A percentile compares a stretch with the other conserved stretches of the same genome.
Evolutionary conservation across 30 jellyfish, hydroid and myxozoan species (phyloP).

Genomic region (Catostylus mosaicus): DNA sequence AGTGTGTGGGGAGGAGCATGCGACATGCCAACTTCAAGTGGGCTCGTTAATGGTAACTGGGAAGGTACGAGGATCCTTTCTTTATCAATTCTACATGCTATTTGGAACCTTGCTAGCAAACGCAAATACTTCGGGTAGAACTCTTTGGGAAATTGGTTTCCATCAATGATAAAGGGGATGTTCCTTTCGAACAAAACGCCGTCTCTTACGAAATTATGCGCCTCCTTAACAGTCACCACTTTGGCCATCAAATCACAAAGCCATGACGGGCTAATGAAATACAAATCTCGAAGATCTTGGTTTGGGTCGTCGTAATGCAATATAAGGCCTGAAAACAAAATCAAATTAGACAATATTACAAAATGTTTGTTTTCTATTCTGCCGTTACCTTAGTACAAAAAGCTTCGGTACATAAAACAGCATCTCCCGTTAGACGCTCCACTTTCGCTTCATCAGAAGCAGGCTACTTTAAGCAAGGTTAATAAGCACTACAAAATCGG

Average conservation of each 20-base stretch:
- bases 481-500: too few species aligned
- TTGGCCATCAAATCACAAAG: slow-evolving; percentile 90
- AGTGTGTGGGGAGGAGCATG: slow-evolving; percentile 48
- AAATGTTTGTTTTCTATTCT: too few species aligned
- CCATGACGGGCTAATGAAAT: slow-evolving; percentile 97
- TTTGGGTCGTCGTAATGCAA: slow-evolving; percentile 95
- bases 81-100: slow-evolving; percentile 90
- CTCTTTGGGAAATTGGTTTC: slow-evolving; percentile 58
- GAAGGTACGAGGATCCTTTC: slow-evolving; percentile 92
- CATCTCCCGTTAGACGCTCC: too few species aligned
- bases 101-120: slow-evolving; percentile 85
- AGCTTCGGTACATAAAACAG: too few species aligned
- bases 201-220: slow-evolving; percentile 64
- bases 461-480: too few species aligned
- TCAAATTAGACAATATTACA: too few species aligned
- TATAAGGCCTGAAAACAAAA: slow-evolving; percentile 63
- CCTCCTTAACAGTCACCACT: slow-evolving; percentile 87
- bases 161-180: slow-evolving; percentile 53
- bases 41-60: slow-evolving; percentile 54
- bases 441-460: too few species aligned
- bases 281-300: slow-evolving; percentile 81
- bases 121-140: slow-evolving; percentile 84
- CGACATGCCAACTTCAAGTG: slow-evolving; percentile 10
- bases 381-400: too few species aligned
- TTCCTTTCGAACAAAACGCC: slow-evolving; percentile 68